A percentile compares a stretch with the other conserved stretches of the same genome.
These are phyloP conservation scores for Amphipoea lucens DNA, from an alignment of 2,888 invertebrate species.

Conservation along the genomic window DNA sequence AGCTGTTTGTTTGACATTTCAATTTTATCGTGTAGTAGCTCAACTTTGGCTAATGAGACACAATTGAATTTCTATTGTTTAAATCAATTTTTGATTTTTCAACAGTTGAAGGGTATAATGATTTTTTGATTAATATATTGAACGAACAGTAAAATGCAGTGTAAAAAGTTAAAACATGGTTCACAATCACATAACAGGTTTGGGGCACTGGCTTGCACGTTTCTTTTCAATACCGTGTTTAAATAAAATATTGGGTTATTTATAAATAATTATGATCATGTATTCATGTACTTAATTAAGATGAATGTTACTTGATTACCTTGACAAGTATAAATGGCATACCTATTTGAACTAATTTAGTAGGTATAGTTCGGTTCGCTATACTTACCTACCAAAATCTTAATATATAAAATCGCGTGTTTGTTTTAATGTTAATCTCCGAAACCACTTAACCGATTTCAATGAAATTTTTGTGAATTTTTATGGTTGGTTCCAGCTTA, in stretches of 20 bases:
- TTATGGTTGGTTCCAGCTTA: not conserved
- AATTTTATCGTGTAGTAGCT: too few species aligned
- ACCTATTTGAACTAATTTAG: not conserved
- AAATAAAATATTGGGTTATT: slow-evolving; percentile 22
- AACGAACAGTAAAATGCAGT: not conserved
- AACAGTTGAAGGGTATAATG: too few species aligned
- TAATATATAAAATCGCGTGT: not conserved
- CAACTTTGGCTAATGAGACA: too few species aligned
- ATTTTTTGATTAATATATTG: not conserved
- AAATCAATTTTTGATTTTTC: too few species aligned
- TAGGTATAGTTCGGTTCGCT: not conserved
- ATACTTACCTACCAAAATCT: not conserved
- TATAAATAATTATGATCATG: not conserved
- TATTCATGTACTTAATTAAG: slow-evolving; percentile 6
- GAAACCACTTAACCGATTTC: not conserved
- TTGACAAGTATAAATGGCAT: slow-evolving; percentile 10
- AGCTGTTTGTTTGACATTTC: too few species aligned
- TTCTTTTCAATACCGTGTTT: slow-evolving; percentile 27
- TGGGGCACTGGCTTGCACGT: not conserved
- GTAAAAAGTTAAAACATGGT: slow-evolving; percentile 4
- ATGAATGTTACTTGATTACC: slow-evolving; percentile 16
- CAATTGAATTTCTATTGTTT: too few species aligned
- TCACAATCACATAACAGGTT: slow-evolving; percentile 23
- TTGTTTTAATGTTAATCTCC: not conserved
- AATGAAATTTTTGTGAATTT: not conserved